Base-by-base conservation (phyloP, 1,140 invertebrate species). In the Oscheius sp. region DNA sequence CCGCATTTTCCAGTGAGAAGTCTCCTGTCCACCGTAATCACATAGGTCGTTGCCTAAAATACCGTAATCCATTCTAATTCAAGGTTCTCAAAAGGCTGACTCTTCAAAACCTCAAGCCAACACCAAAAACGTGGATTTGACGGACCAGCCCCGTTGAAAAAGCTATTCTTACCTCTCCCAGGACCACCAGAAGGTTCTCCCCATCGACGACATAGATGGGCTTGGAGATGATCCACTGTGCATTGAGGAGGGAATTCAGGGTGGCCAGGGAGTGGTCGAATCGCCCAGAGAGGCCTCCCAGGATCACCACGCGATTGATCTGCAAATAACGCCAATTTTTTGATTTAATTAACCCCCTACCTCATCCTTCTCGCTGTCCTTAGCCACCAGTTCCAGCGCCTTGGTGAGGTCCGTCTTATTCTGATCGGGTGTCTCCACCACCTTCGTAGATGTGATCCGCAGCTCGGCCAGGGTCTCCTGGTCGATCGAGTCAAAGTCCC, bases 181-280 rank as follows among this genome's bases (percentile, higher is more conserved):
- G 29, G 46, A 68, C 46, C 3, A 26, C 29, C 31, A 68, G 31
- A 4, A 68, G 36, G 28, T 68, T 68, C 29, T 28, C 31, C 2
- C 55, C 66, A 63, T 68, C 66, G 2, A 68, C 26, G 18, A 55
- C 46, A 31, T 64, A 32, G 18, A 68, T 26, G 3, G 52, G 66
- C 18, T 29, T 20, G 7, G 63, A 26, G 4, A n/a, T 63, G 3
- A 68, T 26, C 10, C 20, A 32, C 26, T 64, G 28, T 29, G 26
- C 46, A 15, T 32, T 20, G 49, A 66, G 15, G 26, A 68, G 46
- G 4, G 66, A 35, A 29, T 68, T 68, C 28, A 68, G 18, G 2
- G 66, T 31, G 28, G 66, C 66, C 66, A 68, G 26, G 2, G 66
- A 64, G 46, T 68, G 66, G 46, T 68, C 66, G 46, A 68, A 68